These are phyloP conservation scores for Glaucidium brasilianum DNA, from an alignment of 2,113 vertebrate species.

Conservation along the genomic window DNA sequence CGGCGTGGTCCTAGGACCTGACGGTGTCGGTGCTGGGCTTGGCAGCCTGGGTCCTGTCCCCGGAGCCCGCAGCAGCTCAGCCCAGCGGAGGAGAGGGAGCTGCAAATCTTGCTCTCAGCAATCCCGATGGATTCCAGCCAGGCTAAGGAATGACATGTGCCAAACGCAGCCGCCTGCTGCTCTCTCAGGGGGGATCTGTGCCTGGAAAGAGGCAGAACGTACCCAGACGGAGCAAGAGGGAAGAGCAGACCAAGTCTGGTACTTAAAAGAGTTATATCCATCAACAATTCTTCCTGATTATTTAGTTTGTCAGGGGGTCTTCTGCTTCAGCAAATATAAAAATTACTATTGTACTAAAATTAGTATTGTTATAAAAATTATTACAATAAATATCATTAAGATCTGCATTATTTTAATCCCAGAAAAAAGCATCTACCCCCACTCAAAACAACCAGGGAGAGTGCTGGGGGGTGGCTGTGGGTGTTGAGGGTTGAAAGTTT, in stretches of 20 bases:
- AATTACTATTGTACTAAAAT: background rate
- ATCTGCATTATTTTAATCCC: background rate
- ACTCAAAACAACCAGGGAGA: background rate
- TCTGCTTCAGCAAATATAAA: background rate
- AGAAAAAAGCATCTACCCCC: background rate
- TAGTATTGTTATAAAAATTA: background rate
- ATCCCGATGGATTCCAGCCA: background rate
- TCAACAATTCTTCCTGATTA: background rate
- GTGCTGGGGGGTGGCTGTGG: background rate
- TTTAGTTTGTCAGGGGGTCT: background rate
- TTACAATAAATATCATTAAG: background rate
- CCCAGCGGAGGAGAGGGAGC: background rate
- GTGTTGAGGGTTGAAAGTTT: background rate
- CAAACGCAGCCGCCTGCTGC: background rate
- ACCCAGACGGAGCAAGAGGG: accelerated
- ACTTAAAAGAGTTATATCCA: background rate
- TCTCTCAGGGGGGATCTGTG: background rate
- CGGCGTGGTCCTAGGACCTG: no score
- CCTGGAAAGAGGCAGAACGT: background rate
- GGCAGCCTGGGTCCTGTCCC: background rate
- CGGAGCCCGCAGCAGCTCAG: background rate
- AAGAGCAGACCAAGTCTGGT: accelerated
- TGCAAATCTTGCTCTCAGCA: background rate
- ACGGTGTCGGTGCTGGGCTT: no score
- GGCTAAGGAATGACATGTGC: background rate